Base-by-base conservation (phyloP, 1,140 invertebrate genomes). In the Pseudomyrmex dendroicus region DNA sequence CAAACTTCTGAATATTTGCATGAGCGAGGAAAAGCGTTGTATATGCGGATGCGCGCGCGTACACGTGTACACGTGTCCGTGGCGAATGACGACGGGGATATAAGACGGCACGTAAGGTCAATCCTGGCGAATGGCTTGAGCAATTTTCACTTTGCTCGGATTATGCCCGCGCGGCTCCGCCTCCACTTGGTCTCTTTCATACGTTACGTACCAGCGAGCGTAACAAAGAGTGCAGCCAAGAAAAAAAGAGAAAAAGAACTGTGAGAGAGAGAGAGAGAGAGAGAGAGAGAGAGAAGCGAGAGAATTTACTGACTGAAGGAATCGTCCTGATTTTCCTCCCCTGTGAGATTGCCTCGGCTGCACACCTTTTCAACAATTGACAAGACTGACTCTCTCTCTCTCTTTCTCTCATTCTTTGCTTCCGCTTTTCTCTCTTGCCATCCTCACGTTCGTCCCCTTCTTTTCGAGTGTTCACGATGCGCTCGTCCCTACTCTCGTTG, bases 91-190 rank as follows among this genome's bases (percentile, higher is more conserved):
- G 72, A 57, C 48, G 50, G 63, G 64, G 62, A 85, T 82, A 66
- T 68, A 87, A 84, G 59, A 46, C 59, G 78, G 66, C 88, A 89
- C 86, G 83, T 89, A 85, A 90, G 87, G 89, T 90, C 87, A 90
- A 91, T 92, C 85, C 85, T 86, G 48, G 73, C 56, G 70, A 91
- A 92, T 89, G 84, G 89, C 85, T 86, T 80, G 78, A 90, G 88
- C 90, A 91, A 92, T 91, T 91, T 92, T 91, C 91, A 91, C 89
- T 91, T 91, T 83, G 82, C 86, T 87, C 86, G 72, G 88, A 82
- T 91, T 91, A 88, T 86, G 77, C 84, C 82, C 82, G 84, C 86
- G 74, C 86, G 86, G 48, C 76, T 76, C 44, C n/a, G 46, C 56
- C n/a, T 13, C 13, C 2, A 25, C 50, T 46, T 15, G 15, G n/a